Evolutionary conservation across 2,113 vertebrate species (phyloP).

Genomic region (Elephas maximus): DNA sequence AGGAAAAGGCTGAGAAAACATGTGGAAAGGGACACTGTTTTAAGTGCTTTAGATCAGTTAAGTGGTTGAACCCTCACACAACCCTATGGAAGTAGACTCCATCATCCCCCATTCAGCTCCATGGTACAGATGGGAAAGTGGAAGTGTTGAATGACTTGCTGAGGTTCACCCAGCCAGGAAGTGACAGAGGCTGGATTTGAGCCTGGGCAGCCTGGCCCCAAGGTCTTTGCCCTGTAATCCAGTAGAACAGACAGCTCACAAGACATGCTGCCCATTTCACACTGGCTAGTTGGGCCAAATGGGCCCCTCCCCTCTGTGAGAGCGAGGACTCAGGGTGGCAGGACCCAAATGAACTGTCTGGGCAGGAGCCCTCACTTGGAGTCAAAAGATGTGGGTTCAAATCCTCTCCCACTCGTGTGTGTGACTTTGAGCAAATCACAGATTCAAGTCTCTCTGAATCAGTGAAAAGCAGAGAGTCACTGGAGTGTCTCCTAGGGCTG

Average conservation of each 20-base stretch:
- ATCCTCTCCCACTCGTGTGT: not conserved
- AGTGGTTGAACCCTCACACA: not conserved
- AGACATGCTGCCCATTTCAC: not conserved
- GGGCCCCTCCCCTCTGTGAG: not conserved
- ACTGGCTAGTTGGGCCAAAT: not conserved
- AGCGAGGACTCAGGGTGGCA: not conserved
- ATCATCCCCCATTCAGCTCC: rapidly evolving
- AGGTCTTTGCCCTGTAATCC: not conserved
- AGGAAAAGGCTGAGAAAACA: not conserved
- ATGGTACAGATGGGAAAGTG: not conserved
- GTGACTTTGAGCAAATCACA: not conserved
- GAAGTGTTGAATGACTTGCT: not conserved
- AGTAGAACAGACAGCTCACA: not conserved
- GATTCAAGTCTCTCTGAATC: not conserved
- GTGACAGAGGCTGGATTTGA: not conserved
- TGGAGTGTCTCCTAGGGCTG: not conserved
- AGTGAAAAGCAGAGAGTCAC: not conserved
- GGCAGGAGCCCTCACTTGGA: not conserved
- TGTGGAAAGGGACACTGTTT: not conserved
- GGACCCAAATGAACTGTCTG: not conserved
- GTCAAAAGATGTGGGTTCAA: not conserved
- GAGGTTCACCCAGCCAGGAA: not conserved
- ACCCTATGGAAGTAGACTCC: too few relatives aligned
- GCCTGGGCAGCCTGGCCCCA: not conserved
- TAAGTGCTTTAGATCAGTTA: too few relatives aligned